Base-by-base conservation (phyloP, 2,113 vertebrate genomes). In the Poeciliopsis prolifica region DNA sequence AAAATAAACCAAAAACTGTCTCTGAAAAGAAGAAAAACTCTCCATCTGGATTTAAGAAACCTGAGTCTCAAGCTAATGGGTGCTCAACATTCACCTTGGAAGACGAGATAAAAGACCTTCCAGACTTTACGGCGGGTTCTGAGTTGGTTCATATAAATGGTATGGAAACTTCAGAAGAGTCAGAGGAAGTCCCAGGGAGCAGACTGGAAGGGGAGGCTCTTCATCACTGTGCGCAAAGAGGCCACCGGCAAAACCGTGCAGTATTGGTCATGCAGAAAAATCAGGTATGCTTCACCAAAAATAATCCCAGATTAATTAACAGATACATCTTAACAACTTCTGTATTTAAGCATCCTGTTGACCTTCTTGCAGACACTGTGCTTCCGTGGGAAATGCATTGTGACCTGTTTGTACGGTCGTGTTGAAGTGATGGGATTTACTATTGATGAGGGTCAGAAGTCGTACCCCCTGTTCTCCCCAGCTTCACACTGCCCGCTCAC, bases 401-500 rank as follows among this genome's bases (percentile, higher is more conserved):
- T 99, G 88, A 96, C 95, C 0, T 98, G 97, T 87, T 90, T 99
- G 17, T 95, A 96, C 0, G 97, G 97, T 4, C 94, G 95, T 0
- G 95, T 98, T n/a, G 95, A 95, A 33, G 95, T 98, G 24, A 87
- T 96, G 79, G 97, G 97, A 1, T 96, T 96, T 82, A 94, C 92
- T 35, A 93, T 98, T 0, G 91, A 90, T 58, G 94, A 95, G 54
- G 97, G 95, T 19, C 96, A 99, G 84, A 95, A 96, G 81, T 87
- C 95, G 0, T 96, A 93, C 48, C 94, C 95, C 0, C 86, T 98
- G 28, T 97, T 95, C 77, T 97, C 97, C 0, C 93, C 96, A 0
- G 90, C 94, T 0, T 95, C 97, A 0, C 95, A 97, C 37, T 92
- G 94, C 65, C 94, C 94, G 0, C 93, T 99, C 70, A 91, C 90